A percentile compares a stretch with the other conserved stretches of the same genome.
These are phyloP conservation scores for Pachliopta kotzebuea DNA, from an alignment of 2,888 invertebrate genomes.

Conservation along the genomic window DNA sequence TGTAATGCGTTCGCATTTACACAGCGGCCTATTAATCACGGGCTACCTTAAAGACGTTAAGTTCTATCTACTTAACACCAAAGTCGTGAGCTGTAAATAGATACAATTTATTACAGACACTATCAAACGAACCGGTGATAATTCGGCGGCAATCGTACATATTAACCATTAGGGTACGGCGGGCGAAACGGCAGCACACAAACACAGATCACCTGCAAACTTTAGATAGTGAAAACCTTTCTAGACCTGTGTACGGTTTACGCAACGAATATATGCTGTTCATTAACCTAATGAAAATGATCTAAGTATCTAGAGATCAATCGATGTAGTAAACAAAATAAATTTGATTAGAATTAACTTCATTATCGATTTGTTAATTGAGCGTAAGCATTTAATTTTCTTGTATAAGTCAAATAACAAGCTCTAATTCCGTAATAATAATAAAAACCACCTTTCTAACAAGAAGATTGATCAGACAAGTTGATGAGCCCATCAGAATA, in stretches of 20 bases:
- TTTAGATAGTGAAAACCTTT: conserved; percentile 19
- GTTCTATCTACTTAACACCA: conserved; percentile 38
- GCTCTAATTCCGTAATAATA: too few species aligned
- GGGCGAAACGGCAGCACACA: conserved; percentile 15
- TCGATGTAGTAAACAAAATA: conserved; percentile 34
- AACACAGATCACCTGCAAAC: conserved; percentile 16
- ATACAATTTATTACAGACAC: conserved; percentile 57
- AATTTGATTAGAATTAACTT: conserved; percentile 29
- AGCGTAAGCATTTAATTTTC: conserved; percentile 7
- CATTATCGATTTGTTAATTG: conserved; percentile 18
- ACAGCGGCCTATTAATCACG: conserved; percentile 36
- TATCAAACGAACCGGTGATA: conserved; percentile 55
- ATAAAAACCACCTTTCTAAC: too few species aligned
- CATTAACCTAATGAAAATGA: conserved; percentile 33
- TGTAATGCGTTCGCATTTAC: conserved; percentile 33
- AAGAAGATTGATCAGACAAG: too few species aligned
- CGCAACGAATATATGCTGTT: conserved; percentile 29
- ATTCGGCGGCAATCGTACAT: conserved; percentile 42
- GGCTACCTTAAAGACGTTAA: conserved; percentile 34
- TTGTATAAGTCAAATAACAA: conserved; percentile 1
- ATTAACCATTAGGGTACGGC: conserved; percentile 21
- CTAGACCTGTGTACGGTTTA: conserved; percentile 17
- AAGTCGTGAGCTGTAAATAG: conserved; percentile 65
- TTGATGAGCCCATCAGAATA: too few species aligned
- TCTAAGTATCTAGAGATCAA: conserved; percentile 41